phyloP scores from a whole-genome alignment of 2,113 vertebrate species.

The Mobula hypostoma region DNA sequence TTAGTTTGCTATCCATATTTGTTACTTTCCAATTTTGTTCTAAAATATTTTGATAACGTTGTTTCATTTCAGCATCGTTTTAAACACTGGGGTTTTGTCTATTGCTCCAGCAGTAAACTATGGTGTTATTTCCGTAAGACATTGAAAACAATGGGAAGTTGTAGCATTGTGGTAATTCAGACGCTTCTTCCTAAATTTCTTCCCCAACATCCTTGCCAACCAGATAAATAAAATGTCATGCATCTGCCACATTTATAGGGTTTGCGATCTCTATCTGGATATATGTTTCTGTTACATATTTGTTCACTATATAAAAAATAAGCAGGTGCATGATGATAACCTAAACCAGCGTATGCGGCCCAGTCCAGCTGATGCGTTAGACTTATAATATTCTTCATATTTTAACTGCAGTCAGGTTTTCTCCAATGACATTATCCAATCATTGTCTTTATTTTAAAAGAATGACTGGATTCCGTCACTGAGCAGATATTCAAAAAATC shows the following conservation, averaged over 20 bases:
- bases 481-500: neutral
- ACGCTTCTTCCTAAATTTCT: neutral
- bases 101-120: neutral
- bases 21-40: neutral
- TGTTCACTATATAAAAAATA: neutral
- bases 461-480: neutral
- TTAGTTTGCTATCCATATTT: neutral
- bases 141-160: too few relatives aligned
- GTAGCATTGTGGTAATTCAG: neutral
- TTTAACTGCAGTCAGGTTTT: neutral
- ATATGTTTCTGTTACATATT: neutral
- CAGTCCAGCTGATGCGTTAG: neutral
- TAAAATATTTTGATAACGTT: neutral
- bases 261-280: neutral
- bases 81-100: neutral
- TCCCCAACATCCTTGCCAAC: too few relatives aligned
- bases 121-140: too few relatives aligned
- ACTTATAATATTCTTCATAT: neutral
- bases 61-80: neutral
- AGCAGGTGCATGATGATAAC: neutral
- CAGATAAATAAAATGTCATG: neutral
- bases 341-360: neutral
- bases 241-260: neutral
- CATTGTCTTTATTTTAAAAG: neutral
- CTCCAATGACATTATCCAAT: neutral